Evolutionary conservation across 2,888 invertebrate species (phyloP).

Genomic region (Hirtodrosophila confusa): DNA sequence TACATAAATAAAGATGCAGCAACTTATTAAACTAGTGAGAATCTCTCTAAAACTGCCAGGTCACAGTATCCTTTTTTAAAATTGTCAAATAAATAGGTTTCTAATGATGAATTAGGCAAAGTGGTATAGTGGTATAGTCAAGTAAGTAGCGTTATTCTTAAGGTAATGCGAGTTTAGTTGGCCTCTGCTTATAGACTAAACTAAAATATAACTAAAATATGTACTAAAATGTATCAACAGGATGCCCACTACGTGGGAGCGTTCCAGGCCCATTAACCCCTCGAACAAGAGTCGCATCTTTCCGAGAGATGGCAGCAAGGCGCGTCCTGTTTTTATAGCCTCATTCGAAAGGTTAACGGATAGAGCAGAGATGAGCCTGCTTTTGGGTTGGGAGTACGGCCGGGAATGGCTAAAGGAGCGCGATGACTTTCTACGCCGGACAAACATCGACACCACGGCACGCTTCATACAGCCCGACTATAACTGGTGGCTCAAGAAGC

Average conservation of each 20-base stretch:
- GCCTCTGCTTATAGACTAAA: too few species aligned
- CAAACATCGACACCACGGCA: not conserved
- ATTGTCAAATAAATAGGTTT: too few species aligned
- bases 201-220: too few species aligned
- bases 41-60: too few species aligned
- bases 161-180: too few species aligned
- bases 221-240: not conserved
- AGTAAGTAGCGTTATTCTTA: too few species aligned
- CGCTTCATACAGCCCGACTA: constrained; percentile 33
- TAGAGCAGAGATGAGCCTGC: constrained; percentile 7
- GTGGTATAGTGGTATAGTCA: too few species aligned
- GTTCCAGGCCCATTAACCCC: constrained; percentile 7
- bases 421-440: constrained; percentile 4
- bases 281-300: constrained; percentile 29
- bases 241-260: constrained; percentile 24
- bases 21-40: too few species aligned
- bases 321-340: constrained; percentile 20
- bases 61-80: too few species aligned
- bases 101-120: too few species aligned
- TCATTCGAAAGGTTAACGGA: constrained; percentile 21
- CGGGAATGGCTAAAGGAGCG: constrained; percentile 28
- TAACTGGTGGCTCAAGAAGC: constrained; percentile 43
- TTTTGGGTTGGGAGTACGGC: constrained; percentile 46
- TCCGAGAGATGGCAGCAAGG: constrained; percentile 6
- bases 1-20: too few species aligned